Percentiles rank a stretch among this genome's conserved stretches.
Conservation (phyloP, 2,797 vertebrate species). For the Crocidura indochinensis region DNA sequence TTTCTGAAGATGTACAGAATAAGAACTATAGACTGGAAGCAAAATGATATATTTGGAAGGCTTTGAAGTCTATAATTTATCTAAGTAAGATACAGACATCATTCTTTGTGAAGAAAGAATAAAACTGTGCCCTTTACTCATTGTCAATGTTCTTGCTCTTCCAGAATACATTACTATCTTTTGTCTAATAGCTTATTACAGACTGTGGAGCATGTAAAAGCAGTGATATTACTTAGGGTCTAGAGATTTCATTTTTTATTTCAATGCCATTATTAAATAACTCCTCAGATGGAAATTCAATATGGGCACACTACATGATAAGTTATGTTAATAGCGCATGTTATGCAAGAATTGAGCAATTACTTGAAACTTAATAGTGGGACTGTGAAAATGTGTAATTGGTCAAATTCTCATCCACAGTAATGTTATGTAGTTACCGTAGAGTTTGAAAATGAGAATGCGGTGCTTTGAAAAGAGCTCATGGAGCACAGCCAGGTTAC, state of each 20-base stretch:
- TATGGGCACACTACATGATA: constrained; percentile 69
- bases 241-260: constrained; percentile 86
- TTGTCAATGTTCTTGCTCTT: constrained; percentile 71
- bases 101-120: constrained; percentile 80
- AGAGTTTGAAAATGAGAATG: constrained; percentile 62
- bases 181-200: constrained; percentile 84
- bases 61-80: constrained; percentile 71
- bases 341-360: constrained; percentile 81
- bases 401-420: constrained; percentile 76
- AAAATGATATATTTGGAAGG: constrained; percentile 29
- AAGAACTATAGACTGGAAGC: neutral
- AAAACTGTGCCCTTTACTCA: constrained; percentile 80
- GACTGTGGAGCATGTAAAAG: constrained; percentile 80
- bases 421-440: constrained; percentile 74
- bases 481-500: constrained; percentile 43
- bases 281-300: constrained; percentile 80
- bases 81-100: constrained; percentile 78
- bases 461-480: constrained; percentile 70
- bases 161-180: constrained; percentile 82
- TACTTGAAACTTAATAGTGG: constrained; percentile 83
- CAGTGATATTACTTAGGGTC: constrained; percentile 77
- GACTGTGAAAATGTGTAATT: constrained; percentile 82
- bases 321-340: constrained; percentile 67
- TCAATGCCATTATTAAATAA: constrained; percentile 85
- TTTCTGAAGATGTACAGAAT: constrained; percentile 27